Evolutionary conservation across 2,113 vertebrate species (phyloP).

Genomic region (Tonatia bakeri): DNA sequence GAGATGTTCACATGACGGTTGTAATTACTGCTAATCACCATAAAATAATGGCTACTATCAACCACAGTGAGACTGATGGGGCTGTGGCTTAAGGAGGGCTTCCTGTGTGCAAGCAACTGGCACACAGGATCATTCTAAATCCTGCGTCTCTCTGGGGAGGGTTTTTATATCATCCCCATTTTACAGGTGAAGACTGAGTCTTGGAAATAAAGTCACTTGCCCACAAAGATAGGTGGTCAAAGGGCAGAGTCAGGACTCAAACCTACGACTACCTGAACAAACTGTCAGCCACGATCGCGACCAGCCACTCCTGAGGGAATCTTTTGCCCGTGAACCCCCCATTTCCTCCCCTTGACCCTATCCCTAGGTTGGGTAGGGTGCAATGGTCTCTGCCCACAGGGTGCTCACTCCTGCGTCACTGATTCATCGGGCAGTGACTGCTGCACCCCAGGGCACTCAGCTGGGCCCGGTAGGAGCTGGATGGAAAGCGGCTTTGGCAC

Average conservation of each 20-base stretch:
- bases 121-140: too few relatives aligned
- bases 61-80: accelerated
- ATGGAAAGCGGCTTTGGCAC: not conserved
- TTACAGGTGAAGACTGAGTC: not conserved
- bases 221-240: not conserved
- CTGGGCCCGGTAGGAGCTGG: not conserved
- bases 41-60: not conserved
- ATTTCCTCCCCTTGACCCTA: not conserved
- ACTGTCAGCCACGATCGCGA: not conserved
- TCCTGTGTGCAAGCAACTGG: accelerated
- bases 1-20: not conserved
- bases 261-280: not conserved
- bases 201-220: not conserved
- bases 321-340: not conserved
- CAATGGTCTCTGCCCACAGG: not conserved
- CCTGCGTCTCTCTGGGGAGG: not conserved
- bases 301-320: not conserved
- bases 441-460: not conserved
- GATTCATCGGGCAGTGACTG: not conserved
- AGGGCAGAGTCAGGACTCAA: not conserved
- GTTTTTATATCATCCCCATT: too few relatives aligned
- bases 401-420: not conserved
- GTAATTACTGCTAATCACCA: not conserved
- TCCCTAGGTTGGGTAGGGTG: not conserved
- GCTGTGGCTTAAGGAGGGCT: not conserved